Percentiles rank a stretch among this genome's conserved stretches.
Evolutionary conservation across 1,140 invertebrate species (phyloP).

Genomic region (Idris sp.): DNA sequence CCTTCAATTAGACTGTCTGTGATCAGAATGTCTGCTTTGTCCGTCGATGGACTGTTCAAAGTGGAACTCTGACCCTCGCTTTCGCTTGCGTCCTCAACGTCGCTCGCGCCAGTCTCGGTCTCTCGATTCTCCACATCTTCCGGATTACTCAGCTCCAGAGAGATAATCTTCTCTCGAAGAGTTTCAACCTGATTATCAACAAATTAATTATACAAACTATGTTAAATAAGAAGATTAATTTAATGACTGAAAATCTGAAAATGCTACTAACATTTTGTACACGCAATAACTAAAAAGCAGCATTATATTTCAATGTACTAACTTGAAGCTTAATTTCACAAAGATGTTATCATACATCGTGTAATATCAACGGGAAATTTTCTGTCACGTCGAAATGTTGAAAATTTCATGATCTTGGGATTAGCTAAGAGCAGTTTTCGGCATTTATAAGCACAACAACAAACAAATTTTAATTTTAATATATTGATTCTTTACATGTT

Average conservation of each 20-base stretch:
- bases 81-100: slow-evolving; percentile 77
- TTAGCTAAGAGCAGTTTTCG: no score
- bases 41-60: slow-evolving; percentile 60
- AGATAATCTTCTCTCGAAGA: slow-evolving; percentile 91
- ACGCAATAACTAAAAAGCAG: slow-evolving; percentile 10
- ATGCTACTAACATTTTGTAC: slow-evolving; percentile 21
- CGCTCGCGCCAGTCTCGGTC: slow-evolving; percentile 73
- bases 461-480: no score
- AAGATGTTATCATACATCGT: no score
- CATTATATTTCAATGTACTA: background rate
- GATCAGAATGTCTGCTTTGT: slow-evolving; percentile 67
- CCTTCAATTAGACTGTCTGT: slow-evolving; percentile 66
- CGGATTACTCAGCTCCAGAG: slow-evolving; percentile 86
- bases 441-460: no score
- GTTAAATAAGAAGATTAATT: no score
- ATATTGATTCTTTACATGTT: no score
- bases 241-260: no score
- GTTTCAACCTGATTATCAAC: slow-evolving; percentile 85
- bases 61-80: slow-evolving; percentile 71
- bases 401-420: no score
- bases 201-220: background rate
- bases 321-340: background rate
- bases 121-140: slow-evolving; percentile 80
- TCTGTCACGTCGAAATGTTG: no score
- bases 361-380: no score